phyloP scores from a whole-genome alignment of 2,888 invertebrate genomes.

The Axea sp. region DNA sequence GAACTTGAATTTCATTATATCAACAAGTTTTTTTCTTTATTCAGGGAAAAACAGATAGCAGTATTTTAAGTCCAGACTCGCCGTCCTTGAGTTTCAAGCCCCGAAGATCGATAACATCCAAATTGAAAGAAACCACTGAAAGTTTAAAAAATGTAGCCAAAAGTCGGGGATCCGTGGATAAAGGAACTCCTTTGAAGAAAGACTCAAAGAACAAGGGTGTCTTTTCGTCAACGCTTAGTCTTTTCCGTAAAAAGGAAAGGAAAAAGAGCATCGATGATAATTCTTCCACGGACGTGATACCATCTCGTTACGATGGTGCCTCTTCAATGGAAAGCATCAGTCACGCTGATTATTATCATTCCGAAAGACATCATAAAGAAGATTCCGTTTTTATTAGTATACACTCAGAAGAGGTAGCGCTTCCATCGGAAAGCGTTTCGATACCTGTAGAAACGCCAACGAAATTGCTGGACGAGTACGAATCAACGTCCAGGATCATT shows the following conservation, averaged over 20 bases:
- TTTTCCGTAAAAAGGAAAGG: slow-evolving; percentile 76
- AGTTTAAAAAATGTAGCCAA: slow-evolving; percentile 77
- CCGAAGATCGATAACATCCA: slow-evolving; percentile 75
- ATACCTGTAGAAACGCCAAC: slow-evolving; percentile 76
- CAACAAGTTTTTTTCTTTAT: too few relatives aligned
- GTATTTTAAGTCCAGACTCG: slow-evolving; percentile 76
- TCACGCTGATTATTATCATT: slow-evolving; percentile 73
- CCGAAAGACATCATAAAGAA: slow-evolving; percentile 65
- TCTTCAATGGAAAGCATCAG: slow-evolving; percentile 72
- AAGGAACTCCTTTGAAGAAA: slow-evolving; percentile 70
- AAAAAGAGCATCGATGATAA: slow-evolving; percentile 70
- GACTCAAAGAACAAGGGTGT: slow-evolving; percentile 77
- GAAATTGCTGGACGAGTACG: slow-evolving; percentile 75
- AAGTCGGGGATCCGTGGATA: slow-evolving; percentile 72
- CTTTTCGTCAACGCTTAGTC: slow-evolving; percentile 77
- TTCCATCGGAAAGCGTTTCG: slow-evolving; percentile 76
- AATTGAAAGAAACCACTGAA: slow-evolving; percentile 78
- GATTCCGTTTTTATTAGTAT: slow-evolving; percentile 72
- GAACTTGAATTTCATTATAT: too few relatives aligned
- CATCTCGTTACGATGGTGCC: slow-evolving; percentile 37
- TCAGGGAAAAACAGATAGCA: slow-evolving; percentile 74
- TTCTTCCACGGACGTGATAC: slow-evolving; percentile 30
- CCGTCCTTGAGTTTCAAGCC: slow-evolving; percentile 74
- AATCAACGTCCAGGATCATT: slow-evolving; percentile 64
- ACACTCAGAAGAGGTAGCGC: slow-evolving; percentile 70